Conservation (phyloP, 2,888 invertebrate species). For the Portevinia maculata region DNA sequence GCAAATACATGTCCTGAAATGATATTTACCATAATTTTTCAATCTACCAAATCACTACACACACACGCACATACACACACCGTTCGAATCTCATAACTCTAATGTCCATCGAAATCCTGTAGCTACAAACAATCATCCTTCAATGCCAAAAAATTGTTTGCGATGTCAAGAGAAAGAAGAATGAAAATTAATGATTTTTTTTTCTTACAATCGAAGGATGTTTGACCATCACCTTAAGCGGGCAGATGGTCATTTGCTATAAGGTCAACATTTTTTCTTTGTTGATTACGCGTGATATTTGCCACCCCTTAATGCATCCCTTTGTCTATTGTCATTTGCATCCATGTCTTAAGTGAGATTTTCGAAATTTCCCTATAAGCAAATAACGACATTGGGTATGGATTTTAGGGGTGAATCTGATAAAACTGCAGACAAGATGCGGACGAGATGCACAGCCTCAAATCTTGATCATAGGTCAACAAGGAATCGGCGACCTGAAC, state of each 20-base stretch:
- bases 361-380: slow-evolving; percentile 64
- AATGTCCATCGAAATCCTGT: slow-evolving; percentile 22
- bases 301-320: slow-evolving; percentile 58
- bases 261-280: slow-evolving; percentile 65
- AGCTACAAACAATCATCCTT: slow-evolving; percentile 54
- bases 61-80: slow-evolving; percentile 17
- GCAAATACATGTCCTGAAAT: slow-evolving; percentile 37
- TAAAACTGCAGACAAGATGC: slow-evolving; percentile 1
- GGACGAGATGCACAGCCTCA: slow-evolving; percentile 48
- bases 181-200: slow-evolving; percentile 62
- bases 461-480: slow-evolving; percentile 59
- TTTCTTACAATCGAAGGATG: slow-evolving; percentile 27
- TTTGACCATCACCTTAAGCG: slow-evolving; percentile 64
- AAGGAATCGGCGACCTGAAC: slow-evolving; percentile 34
- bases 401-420: slow-evolving; percentile 40
- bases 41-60: slow-evolving; percentile 80
- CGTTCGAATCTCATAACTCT: slow-evolving; percentile 26
- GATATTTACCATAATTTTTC: slow-evolving; percentile 82
- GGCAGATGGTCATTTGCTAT: slow-evolving; percentile 58
- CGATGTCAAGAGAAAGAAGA: slow-evolving; percentile 53
- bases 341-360: slow-evolving; percentile 27
- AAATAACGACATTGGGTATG: slow-evolving; percentile 63
- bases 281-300: slow-evolving; percentile 61
- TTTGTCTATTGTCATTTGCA: slow-evolving; percentile 57
- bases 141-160: slow-evolving; percentile 70